Percentiles rank a stretch among this genome's conserved stretches.
Evolutionary conservation across 2,113 vertebrate genomes (phyloP).

Genomic region (Bos taurus): DNA sequence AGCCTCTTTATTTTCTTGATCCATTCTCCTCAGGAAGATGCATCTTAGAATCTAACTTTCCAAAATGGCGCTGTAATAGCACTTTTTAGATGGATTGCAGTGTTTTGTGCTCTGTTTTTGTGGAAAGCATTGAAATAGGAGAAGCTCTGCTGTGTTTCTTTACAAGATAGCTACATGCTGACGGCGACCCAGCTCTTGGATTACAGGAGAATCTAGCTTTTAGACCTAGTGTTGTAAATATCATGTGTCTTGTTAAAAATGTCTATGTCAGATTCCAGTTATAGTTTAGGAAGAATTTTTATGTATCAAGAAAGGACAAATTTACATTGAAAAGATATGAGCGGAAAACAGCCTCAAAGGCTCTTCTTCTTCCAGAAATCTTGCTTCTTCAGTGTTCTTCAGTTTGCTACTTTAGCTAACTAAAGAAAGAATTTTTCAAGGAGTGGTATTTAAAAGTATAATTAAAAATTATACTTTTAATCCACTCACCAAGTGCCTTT

Average conservation of each 20-base stretch:
- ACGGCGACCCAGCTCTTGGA: fast-evolving
- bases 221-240: neutral
- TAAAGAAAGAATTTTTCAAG: neutral
- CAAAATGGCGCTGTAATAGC: neutral
- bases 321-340: neutral
- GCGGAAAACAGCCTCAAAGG: neutral
- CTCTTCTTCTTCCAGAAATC: neutral
- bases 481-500: neutral
- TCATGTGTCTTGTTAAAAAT: neutral
- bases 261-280: neutral
- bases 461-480: neutral
- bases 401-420: neutral
- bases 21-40: neutral
- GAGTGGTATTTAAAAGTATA: too few species aligned
- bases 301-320: neutral
- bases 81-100: neutral
- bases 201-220: neutral
- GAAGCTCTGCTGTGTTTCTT: neutral
- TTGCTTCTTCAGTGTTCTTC: neutral
- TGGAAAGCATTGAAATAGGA: neutral
- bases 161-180: neutral
- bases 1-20: neutral
- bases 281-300: neutral
- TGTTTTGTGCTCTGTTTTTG: neutral
- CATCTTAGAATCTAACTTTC: neutral